Evolutionary conservation across 2,113 vertebrate species (phyloP).

Genomic region (Electrona antarctica): DNA sequence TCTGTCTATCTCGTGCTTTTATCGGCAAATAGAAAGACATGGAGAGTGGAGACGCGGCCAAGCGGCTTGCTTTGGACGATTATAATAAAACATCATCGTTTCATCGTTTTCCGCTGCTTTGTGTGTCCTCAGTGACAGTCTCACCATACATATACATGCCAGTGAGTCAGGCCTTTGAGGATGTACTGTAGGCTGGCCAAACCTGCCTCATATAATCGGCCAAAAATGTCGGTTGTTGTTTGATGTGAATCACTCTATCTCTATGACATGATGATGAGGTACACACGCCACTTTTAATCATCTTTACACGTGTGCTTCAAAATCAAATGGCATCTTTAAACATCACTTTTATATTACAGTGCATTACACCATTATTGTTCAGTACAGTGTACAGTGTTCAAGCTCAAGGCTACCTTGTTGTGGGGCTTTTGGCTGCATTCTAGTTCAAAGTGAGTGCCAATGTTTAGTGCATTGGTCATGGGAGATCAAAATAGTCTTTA

Average conservation of each 20-base stretch:
- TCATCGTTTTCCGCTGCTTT: neutral
- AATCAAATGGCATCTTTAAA: too few species aligned
- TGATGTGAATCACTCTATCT: slow-evolving; percentile 43
- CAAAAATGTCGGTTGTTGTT: slow-evolving; percentile 36
- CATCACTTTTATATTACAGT: too few species aligned
- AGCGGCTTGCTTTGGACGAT: slow-evolving; percentile 15
- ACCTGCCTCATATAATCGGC: slow-evolving; percentile 42
- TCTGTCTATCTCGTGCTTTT: too few species aligned
- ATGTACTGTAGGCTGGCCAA: slow-evolving; percentile 19
- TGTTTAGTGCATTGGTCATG: too few species aligned
- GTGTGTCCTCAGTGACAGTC: slow-evolving; percentile 1
- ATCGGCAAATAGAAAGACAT: neutral
- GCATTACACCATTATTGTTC: too few species aligned
- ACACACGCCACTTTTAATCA: too few species aligned
- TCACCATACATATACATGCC: slow-evolving; percentile 3
- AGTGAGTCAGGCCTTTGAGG: slow-evolving; percentile 42
- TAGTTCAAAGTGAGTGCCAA: too few species aligned
- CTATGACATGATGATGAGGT: neutral
- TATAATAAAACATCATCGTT: neutral
- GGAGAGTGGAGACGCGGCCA: slow-evolving; percentile 17
- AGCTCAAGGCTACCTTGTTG: too few species aligned
- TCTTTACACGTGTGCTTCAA: too few species aligned
- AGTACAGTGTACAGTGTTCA: too few species aligned
- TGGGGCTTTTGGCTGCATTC: too few species aligned
- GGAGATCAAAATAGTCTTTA: too few species aligned